Percentiles rank a stretch among this genome's conserved stretches.
phyloP scores from a whole-genome alignment of 2,113 vertebrate species.

The Mustelus asterias region DNA sequence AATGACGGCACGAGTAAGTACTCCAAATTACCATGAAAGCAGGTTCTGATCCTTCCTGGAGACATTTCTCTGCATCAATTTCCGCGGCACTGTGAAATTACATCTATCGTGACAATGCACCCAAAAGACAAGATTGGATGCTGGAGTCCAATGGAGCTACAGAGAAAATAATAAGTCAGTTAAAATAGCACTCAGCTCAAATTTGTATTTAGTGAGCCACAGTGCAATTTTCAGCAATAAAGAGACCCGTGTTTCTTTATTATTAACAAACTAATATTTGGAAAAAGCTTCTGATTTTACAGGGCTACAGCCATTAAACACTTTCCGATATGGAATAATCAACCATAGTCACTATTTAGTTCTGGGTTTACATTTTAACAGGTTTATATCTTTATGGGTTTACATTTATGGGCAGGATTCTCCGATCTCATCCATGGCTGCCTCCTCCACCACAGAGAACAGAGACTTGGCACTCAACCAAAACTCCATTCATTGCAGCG shows the following conservation, averaged over 20 bases:
- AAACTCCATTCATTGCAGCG: too few species aligned
- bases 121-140: not conserved
- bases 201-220: not conserved
- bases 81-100: not conserved
- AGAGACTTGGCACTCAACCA: too few species aligned
- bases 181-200: not conserved
- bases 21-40: constrained; percentile 6
- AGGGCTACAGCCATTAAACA: not conserved
- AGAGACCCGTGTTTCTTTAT: not conserved
- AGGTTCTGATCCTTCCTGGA: not conserved
- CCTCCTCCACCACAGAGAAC: too few species aligned
- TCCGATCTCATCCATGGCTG: too few species aligned
- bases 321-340: not conserved
- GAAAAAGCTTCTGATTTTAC: not conserved
- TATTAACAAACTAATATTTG: not conserved
- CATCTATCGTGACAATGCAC: not conserved
- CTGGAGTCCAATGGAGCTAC: not conserved
- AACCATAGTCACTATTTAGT: not conserved
- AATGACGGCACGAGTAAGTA: not conserved
- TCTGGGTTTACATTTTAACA: not conserved
- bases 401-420: not conserved
- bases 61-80: constrained; percentile 15
- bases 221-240: not conserved
- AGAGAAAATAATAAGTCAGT: not conserved
- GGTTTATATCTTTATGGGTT: not conserved